Evolutionary conservation across 1,140 invertebrate species (phyloP).

Genomic region (Paraescarpia echinospica): DNA sequence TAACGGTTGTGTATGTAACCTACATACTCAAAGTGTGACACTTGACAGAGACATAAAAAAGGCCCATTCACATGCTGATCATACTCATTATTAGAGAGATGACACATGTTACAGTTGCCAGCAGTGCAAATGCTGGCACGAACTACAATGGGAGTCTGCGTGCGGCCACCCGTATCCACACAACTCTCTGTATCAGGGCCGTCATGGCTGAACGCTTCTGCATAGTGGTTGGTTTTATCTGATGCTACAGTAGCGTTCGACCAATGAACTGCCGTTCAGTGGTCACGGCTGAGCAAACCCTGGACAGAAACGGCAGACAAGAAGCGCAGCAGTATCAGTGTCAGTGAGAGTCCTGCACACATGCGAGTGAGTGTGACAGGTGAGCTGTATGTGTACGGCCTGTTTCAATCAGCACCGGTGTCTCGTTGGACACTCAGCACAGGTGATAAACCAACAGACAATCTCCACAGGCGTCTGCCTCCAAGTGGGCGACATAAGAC

Average conservation of each 20-base stretch:
- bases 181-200: background rate
- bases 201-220: background rate
- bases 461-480: background rate
- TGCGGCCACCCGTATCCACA: background rate
- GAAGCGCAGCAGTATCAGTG: background rate
- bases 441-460: conserved; percentile 29
- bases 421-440: conserved; percentile 11
- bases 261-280: background rate
- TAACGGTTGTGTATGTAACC: background rate
- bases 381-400: background rate
- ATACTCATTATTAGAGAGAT: background rate
- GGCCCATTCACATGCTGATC: background rate
- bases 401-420: conserved; percentile 1
- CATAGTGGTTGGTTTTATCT: background rate
- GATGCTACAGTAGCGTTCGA: background rate
- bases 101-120: background rate
- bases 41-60: background rate
- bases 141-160: background rate
- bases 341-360: background rate
- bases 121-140: background rate
- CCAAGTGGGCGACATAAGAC: background rate
- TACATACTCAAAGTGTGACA: background rate
- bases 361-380: background rate
- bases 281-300: background rate
- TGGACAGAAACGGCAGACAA: conserved; percentile 10